phyloP scores from a whole-genome alignment of 2,113 vertebrate species.

The Psittacara wagleri region DNA sequence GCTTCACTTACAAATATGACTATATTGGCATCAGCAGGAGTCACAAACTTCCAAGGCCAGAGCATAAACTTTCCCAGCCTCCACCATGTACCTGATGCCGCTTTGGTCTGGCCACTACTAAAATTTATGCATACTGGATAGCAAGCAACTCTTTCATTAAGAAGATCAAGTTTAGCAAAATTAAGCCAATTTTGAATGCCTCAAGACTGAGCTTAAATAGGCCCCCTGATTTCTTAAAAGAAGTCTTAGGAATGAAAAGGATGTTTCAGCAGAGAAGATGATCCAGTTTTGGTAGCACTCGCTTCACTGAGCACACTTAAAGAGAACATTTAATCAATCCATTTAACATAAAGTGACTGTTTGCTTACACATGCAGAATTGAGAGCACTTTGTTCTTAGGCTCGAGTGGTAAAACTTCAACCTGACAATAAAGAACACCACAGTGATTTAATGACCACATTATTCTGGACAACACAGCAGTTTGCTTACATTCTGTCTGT shows the following conservation, averaged over 20 bases:
- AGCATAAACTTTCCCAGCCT: accelerated
- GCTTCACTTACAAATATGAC: neutral
- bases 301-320: constrained; percentile 20
- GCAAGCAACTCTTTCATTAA: neutral
- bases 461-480: neutral
- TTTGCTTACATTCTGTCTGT: neutral
- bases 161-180: neutral
- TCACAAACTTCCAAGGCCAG: neutral
- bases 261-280: neutral
- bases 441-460: constrained; percentile 35
- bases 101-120: neutral
- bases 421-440: constrained; percentile 43
- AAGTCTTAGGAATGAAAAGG: neutral
- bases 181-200: neutral
- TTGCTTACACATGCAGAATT: constrained; percentile 34
- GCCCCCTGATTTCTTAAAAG: neutral
- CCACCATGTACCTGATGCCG: neutral
- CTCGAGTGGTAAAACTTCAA: constrained; percentile 28
- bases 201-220: neutral
- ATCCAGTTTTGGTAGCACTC: constrained; percentile 1
- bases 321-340: constrained; percentile 51
- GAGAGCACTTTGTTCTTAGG: constrained; percentile 59
- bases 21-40: neutral
- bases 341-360: constrained; percentile 59
- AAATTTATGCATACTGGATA: neutral